Evolutionary conservation across 2,113 vertebrate genomes (phyloP).

Genomic region (Callipepla californica): DNA sequence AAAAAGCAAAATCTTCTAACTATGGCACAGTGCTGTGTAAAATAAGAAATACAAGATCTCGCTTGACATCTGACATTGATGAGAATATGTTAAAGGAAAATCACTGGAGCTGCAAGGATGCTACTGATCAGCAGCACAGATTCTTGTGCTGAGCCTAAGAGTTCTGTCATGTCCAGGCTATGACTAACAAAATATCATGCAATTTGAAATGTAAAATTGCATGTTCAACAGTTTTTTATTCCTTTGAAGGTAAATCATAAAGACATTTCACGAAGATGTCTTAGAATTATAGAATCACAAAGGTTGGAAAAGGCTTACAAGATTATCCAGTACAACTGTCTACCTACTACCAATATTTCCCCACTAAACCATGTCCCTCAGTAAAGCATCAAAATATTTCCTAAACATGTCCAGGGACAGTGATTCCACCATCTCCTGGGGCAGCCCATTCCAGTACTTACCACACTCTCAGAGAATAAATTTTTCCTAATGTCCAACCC

Average conservation of each 20-base stretch:
- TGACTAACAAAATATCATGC: neutral
- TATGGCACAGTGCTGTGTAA: neutral
- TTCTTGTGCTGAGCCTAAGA: neutral
- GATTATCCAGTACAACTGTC: no score
- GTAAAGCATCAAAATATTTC: no score
- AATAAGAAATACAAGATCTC: neutral
- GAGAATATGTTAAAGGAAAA: neutral
- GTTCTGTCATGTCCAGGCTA: neutral
- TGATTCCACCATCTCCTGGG: no score
- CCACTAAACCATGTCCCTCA: no score
- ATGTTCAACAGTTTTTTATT: neutral
- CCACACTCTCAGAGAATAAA: no score
- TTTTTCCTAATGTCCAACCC: no score
- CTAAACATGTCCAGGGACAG: no score
- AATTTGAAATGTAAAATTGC: neutral
- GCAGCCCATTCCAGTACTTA: no score
- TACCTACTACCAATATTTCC: no score
- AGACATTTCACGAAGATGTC: neutral
- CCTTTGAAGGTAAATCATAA: neutral
- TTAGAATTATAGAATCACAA: neutral
- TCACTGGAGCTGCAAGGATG: neutral
- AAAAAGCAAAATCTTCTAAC: neutral
- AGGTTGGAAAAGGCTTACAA: no score
- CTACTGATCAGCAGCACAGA: neutral
- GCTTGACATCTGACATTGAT: neutral